A percentile compares a stretch with the other conserved stretches of the same genome.
These are phyloP conservation scores for Gymnothorax javanicus DNA, from an alignment of 2,797 vertebrate genomes.

Conservation along the genomic window DNA sequence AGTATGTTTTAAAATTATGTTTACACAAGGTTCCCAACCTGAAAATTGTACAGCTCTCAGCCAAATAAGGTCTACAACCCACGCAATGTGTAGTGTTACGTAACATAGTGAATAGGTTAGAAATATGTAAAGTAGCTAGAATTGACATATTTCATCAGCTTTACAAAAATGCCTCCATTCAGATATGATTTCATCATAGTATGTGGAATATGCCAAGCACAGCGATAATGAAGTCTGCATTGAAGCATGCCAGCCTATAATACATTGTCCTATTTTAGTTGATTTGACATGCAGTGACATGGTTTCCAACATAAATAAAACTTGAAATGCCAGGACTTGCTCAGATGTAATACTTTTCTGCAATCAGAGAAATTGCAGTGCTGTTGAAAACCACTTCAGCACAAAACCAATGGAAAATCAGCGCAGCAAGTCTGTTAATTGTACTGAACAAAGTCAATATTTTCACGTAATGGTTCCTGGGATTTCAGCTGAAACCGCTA, in stretches of 20 bases:
- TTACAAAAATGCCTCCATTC: neutral
- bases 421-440: constrained; percentile 10
- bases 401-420: constrained; percentile 12
- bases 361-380: neutral
- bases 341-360: neutral
- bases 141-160: neutral
- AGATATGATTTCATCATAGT: neutral
- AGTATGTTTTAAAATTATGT: neutral
- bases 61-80: neutral
- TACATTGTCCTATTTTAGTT: neutral
- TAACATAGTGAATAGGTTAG: constrained; percentile 7
- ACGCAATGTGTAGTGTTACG: neutral
- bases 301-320: neutral
- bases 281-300: neutral
- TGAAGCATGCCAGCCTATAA: neutral
- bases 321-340: neutral
- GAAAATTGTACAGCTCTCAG: neutral
- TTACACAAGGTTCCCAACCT: neutral
- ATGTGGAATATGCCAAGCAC: neutral
- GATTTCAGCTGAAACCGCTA: constrained; percentile 21
- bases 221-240: neutral
- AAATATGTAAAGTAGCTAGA: neutral
- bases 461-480: constrained; percentile 32
- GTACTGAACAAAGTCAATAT: constrained; percentile 11
- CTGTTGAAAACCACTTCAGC: constrained; percentile 6